Evolutionary conservation across 2,797 vertebrate species (phyloP).

Genomic region (Galagoides demidoff): DNA sequence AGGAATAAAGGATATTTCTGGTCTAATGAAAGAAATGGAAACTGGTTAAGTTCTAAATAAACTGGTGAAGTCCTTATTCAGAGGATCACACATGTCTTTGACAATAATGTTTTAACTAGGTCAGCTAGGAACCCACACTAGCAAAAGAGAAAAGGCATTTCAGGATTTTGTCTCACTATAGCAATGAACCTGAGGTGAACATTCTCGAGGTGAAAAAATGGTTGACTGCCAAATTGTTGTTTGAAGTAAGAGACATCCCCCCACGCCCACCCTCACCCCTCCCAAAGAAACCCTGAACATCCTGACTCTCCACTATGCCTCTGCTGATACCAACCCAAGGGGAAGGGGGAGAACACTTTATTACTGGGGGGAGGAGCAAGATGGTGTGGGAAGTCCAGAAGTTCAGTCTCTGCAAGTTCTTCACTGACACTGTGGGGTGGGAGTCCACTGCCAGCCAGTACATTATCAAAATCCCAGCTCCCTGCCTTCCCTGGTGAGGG

Average conservation of each 20-base stretch:
- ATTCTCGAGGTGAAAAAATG: not conserved
- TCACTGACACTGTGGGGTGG: not conserved
- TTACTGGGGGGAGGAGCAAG: too few relatives aligned
- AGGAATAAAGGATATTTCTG: constrained; percentile 14
- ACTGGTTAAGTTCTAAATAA: not conserved
- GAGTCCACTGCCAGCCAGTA: not conserved
- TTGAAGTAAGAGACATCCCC: not conserved
- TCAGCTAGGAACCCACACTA: not conserved
- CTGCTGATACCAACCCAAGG: not conserved
- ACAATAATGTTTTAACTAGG: not conserved
- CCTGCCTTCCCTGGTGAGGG: not conserved
- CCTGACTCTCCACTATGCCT: not conserved
- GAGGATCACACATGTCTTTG: not conserved
- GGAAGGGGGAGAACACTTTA: not conserved
- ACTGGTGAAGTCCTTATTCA: not conserved
- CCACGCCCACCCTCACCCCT: not conserved
- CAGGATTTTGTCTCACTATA: not conserved
- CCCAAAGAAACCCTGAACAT: not conserved
- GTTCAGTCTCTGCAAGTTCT: not conserved
- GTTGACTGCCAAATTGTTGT: not conserved
- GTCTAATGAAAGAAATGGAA: not conserved
- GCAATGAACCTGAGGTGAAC: not conserved
- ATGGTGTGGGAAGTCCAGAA: not conserved
- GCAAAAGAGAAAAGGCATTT: not conserved
- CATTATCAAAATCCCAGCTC: not conserved